A percentile compares a stretch with the other conserved stretches of the same genome.
phyloP scores from a whole-genome alignment of 2,888 invertebrate genomes.

The Lasioglossum calceatum region DNA sequence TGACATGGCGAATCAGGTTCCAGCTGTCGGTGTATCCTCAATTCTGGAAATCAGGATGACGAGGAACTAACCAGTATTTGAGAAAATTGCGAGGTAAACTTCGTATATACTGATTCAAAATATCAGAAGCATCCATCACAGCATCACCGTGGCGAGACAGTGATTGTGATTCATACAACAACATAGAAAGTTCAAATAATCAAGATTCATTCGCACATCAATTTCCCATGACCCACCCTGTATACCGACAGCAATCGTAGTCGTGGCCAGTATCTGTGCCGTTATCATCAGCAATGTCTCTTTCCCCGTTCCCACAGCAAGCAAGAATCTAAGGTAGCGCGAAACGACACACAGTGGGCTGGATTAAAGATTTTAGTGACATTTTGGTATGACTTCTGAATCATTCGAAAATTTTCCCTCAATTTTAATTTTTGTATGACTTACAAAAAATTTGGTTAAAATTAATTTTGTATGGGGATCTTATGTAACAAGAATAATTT shows the following conservation, averaged over 20 bases:
- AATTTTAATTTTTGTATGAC: no score
- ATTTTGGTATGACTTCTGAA: no score
- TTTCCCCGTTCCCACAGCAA: background rate
- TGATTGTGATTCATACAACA: background rate
- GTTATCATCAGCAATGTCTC: background rate
- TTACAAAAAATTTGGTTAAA: no score
- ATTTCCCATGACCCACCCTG: background rate
- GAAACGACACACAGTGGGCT: background rate
- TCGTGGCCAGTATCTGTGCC: background rate
- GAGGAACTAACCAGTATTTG: background rate
- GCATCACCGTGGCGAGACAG: background rate
- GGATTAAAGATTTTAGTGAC: no score
- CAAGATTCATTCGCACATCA: background rate
- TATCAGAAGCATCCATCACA: background rate
- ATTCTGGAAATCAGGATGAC: conserved; percentile 1
- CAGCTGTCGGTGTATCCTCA: background rate
- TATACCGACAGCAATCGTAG: background rate
- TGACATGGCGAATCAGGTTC: background rate
- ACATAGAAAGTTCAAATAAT: background rate
- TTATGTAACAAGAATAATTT: no score
- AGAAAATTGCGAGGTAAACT: background rate
- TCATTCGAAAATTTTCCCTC: no score
- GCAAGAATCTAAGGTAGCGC: background rate
- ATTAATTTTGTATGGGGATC: no score
- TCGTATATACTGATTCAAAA: background rate